phyloP scores from a whole-genome alignment of 2,797 vertebrate species.

The Lithobates sylvaticus region DNA sequence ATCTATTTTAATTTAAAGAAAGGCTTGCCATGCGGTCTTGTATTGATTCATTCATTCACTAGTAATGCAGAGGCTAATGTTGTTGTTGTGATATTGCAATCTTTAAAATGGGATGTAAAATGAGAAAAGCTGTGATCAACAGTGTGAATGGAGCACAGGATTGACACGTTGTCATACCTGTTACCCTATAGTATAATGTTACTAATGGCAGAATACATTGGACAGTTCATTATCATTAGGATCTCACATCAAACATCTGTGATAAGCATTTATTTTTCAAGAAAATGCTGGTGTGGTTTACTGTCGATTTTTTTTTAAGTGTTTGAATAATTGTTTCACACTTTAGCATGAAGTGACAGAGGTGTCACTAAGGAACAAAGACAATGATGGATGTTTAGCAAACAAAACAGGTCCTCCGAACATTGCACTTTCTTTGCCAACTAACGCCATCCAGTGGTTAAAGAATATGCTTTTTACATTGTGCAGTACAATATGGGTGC shows the following conservation, averaged over 20 bases:
- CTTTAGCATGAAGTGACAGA: conserved; percentile 16
- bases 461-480: neutral
- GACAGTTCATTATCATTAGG: conserved; percentile 5
- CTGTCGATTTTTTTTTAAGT: neutral
- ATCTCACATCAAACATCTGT: neutral
- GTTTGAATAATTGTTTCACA: conserved; percentile 28
- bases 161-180: conserved; percentile 18
- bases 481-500: neutral
- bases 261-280: neutral
- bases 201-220: neutral
- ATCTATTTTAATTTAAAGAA: too few relatives aligned
- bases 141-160: neutral
- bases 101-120: too few relatives aligned
- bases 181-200: neutral
- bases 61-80: too few relatives aligned
- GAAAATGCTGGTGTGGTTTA: neutral
- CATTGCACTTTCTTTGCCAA: conserved; percentile 14
- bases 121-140: too few relatives aligned
- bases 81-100: too few relatives aligned
- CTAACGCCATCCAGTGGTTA: conserved; percentile 36
- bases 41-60: too few relatives aligned
- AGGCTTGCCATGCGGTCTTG: too few relatives aligned
- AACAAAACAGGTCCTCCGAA: neutral
- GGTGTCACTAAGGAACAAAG: conserved; percentile 42
- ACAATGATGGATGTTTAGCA: neutral